Base-by-base conservation (phyloP, 2,113 vertebrate species). In the Lichenostomus cassidix region DNA sequence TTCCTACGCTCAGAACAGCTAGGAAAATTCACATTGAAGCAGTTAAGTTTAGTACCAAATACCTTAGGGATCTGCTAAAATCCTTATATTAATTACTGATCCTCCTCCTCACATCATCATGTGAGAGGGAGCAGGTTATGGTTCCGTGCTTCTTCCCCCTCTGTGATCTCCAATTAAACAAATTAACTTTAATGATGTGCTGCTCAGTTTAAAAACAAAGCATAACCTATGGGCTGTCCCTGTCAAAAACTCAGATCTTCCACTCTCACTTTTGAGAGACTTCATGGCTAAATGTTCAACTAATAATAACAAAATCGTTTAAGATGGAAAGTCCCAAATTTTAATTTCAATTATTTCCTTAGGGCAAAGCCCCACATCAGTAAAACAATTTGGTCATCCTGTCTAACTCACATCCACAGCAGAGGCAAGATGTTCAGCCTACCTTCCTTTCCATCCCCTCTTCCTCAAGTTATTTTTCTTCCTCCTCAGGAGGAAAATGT, bases 1-100 rank as follows among this genome's bases (percentile, higher is more conserved):
- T 79, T 56, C 20, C 20, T 35, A 22, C 1, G 0, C 29, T 49
- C 59, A 60, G 39, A 76, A 46, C 0, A 8, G 3, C 5, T 1
- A 17, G 11, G n/a, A 77, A 76, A 70, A 56, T 35, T 55, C 28
- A 42, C 0, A 1, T 65, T 49, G 20, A 50, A 53, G 27, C 19
- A 65, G 22, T 3, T 19, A 74, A 14, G 17, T 35, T 73, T 53
- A 77, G 27, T 33, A 60, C 5, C 37, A 83, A 42, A 74, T 77
- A 39, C 21, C 74, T 69, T 0, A 71, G 15, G 17, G 49, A 46
- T 13, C 68, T 39, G 25, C 7, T 83, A 2, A 68, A 76, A 39
- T 80, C 37, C 37, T 83, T 18, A 27, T 0, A 0, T 47, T 73
- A 58, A n/a, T 68, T 49, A 47, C 33, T 53, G 33, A 81, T 58